Conservation (phyloP, 2,888 invertebrate species). For the Marronus borbonicus region DNA sequence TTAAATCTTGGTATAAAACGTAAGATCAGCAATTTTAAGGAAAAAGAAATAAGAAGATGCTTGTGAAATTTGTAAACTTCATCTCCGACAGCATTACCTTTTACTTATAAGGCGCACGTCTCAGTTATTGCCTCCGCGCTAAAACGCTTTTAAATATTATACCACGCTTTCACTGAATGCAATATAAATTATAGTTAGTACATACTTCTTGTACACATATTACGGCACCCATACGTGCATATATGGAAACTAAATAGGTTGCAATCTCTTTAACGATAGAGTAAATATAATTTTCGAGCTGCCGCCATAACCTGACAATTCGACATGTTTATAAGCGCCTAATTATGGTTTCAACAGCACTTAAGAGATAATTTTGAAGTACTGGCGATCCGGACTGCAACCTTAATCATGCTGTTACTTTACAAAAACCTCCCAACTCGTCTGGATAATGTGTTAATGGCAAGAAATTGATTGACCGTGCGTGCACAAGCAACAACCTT, state of each 20-base stretch:
- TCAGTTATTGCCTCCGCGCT: background rate
- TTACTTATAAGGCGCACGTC: background rate
- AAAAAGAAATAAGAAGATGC: background rate
- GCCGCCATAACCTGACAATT: constrained; percentile 33
- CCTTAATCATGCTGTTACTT: constrained; percentile 33
- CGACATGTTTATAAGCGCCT: constrained; percentile 46
- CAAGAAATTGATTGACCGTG: constrained; percentile 28
- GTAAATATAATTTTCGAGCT: constrained; percentile 41
- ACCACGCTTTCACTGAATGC: background rate
- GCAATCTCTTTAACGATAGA: constrained; percentile 39
- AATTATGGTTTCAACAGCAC: constrained; percentile 45
- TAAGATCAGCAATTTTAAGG: background rate
- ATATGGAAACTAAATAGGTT: constrained; percentile 18
- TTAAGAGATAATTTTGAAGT: constrained; percentile 46
- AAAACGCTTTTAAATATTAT: background rate
- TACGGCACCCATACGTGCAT: constrained; percentile 7
- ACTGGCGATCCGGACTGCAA: constrained; percentile 29
- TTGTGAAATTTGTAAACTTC: background rate
- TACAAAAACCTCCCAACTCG: constrained; percentile 19
- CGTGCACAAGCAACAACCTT: background rate
- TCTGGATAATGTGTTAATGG: constrained; percentile 33
- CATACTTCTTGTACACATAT: constrained; percentile 5
- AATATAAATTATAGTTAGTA: constrained; percentile 23
- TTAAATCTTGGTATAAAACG: background rate
- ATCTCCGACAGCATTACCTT: background rate